Conservation (phyloP, 1,140 invertebrate species). For the Thereuonema tuberculata region DNA sequence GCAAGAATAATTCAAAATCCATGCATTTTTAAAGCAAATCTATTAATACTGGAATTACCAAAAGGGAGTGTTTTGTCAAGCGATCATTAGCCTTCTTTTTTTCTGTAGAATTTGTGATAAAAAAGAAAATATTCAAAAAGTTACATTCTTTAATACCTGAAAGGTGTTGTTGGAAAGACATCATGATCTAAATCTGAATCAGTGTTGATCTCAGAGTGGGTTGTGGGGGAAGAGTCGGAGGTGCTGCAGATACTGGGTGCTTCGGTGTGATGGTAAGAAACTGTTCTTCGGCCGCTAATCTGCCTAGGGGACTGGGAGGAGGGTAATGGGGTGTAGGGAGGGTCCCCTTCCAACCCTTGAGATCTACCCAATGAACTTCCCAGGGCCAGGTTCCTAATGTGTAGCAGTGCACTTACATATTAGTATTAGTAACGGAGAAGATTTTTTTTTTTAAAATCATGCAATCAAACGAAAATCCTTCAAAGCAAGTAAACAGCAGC, state of each 20-base stretch:
- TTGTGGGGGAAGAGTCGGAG: conserved; percentile 7
- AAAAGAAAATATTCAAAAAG: too few relatives aligned
- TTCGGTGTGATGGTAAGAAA: not conserved
- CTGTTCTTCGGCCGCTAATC: not conserved
- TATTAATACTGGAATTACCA: too few relatives aligned
- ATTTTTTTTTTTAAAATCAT: too few relatives aligned
- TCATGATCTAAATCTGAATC: not conserved
- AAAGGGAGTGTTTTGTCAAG: too few relatives aligned
- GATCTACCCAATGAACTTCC: not conserved
- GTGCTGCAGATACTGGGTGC: not conserved
- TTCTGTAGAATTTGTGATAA: too few relatives aligned
- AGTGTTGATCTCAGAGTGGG: not conserved
- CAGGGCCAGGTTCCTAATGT: not conserved
- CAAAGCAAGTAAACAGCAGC: too few relatives aligned
- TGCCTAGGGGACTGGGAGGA: not conserved
- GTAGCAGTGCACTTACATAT: too few relatives aligned
- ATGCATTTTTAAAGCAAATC: too few relatives aligned
- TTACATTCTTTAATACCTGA: not conserved
- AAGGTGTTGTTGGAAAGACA: not conserved
- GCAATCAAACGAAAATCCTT: too few relatives aligned
- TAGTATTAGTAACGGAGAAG: too few relatives aligned
- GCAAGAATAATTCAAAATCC: too few relatives aligned
- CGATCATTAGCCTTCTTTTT: too few relatives aligned
- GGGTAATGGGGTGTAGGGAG: not conserved
- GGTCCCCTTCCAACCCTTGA: not conserved